Base-by-base conservation (phyloP, 2,888 invertebrate species). In the Icerya purchasi region DNA sequence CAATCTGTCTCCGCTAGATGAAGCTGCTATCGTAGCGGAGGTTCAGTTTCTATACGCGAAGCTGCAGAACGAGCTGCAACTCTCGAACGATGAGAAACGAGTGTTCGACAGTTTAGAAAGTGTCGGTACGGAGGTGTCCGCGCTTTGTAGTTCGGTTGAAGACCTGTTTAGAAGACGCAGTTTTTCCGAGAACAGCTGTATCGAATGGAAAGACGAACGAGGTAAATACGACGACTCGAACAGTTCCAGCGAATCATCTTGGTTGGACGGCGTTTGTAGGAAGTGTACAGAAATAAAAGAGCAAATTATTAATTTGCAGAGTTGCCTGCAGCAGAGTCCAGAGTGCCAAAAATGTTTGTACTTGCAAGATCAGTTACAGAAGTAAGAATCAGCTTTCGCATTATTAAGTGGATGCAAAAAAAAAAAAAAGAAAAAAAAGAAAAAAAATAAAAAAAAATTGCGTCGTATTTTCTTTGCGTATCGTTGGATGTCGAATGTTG, bases 231-330 rank as follows among this genome's bases (percentile, higher is more conserved):
- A 52, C 20, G 61, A 61, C 14, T 54, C 57, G 25, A 56, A 2
- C 60, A 58, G 36, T 49, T 63, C 5, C 54, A 53, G 19, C 63
- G 65, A 49, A 54, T 52, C 24, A 58, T 62, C 60, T 23, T 69
- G 69, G 68, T 62, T 66, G 73, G 79, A 70, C 70, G 73, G 62
- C 75, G 76, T 65, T 73, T 79, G 77, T 66, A 71, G 74, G 53
- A 79, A 77, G 65, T 81, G 80, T 66, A 72, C 73, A 53, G 75
- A 76, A 53, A 67, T 82, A 57, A 73, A 77, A 18, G 74, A 77
- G 59, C 73, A 75, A 53, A 71, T 81, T 61, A 75, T 75, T 60
- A 73, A 36, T 64, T 66, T 62, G 65, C 69, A 63, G 68, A 70
- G 59, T 68, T 70, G 64, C 64, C 68, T 66, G 61, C 66, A 58